phyloP scores from a whole-genome alignment of 2,888 invertebrate species.

The Diarsia rubi region DNA sequence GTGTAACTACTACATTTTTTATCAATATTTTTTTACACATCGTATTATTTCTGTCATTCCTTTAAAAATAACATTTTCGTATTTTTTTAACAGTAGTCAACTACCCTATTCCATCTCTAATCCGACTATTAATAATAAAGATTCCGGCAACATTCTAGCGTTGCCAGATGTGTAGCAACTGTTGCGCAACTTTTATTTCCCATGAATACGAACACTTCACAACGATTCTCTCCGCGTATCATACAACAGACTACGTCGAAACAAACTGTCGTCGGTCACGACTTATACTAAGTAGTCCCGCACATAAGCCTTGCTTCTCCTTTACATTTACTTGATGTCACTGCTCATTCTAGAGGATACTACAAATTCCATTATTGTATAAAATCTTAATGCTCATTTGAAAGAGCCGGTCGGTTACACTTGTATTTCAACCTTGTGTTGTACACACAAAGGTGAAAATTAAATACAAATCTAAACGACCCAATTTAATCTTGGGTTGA shows the following conservation, averaged over 20 bases:
- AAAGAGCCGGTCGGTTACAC: not conserved
- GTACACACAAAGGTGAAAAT: not conserved
- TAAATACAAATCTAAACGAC: not conserved
- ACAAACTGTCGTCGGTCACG: too few relatives aligned
- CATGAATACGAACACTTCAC: conserved; percentile 8
- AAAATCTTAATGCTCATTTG: not conserved
- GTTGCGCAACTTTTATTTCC: conserved; percentile 14
- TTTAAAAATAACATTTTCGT: too few relatives aligned
- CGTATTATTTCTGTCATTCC: too few relatives aligned
- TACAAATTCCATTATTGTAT: not conserved
- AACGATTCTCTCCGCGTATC: conserved; percentile 14
- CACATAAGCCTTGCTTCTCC: conserved; percentile 38
- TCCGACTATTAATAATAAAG: not conserved
- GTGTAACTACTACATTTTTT: too few relatives aligned
- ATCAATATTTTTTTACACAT: too few relatives aligned
- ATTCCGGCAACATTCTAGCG: not conserved
- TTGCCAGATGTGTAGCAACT: not conserved
- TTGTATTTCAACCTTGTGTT: not conserved
- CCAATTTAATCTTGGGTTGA: not conserved
- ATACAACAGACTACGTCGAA: not conserved
- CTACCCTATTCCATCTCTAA: too few relatives aligned
- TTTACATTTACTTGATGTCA: conserved; percentile 27
- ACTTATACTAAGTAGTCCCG: conserved; percentile 8
- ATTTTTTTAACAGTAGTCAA: too few relatives aligned
- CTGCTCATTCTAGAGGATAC: not conserved